Base-by-base conservation (phyloP, 2,113 vertebrate species). In the Periophthalmus modestus region DNA sequence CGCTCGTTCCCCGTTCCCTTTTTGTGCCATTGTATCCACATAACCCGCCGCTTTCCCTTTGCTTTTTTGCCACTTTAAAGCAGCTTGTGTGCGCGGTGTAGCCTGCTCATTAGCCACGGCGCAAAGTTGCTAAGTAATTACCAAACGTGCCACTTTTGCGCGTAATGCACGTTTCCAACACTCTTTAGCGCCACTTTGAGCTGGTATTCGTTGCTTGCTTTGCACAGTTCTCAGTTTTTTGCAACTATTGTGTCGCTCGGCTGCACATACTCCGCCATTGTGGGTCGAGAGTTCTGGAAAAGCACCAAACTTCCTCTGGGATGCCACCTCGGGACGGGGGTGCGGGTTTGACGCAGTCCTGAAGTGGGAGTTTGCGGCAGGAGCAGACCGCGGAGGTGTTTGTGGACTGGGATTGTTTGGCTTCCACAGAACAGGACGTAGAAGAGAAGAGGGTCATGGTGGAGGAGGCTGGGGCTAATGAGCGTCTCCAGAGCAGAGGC, bases 51-150 rank as follows among this genome's bases (percentile, higher is more conserved):
- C 11, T 15, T 52, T 16, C 5, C 5, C 9, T 21, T 5, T 19
- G 2, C 9, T 21, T 55, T n/a, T 21, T 55, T 7, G 6, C n/a
- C n/a, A 21, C 6, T 55, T 55, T 55, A 4, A 6, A 55, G 54
- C 4, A 11, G 11, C 54, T 55, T 0, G 19, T 10, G 54, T 81
- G 87, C 12, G 24, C 55, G 12, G 14, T 61, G 57, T 23, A 24
- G 63, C n/a, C 57, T n/a, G 18, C 67, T 66, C 90, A 91, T 92
- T 50, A 92, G 50, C 50, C 16, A 1, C 92, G 91, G 90, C 92
- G 91, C 91, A 89, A 91, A 92, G 62, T 89, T 87, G 68, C 55
- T 12, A 54, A 81, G 68, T 74, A 39, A 28, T 80, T 14, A 61
- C 72, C 80, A 48, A 18, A 34, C 61, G 4, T 7, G 3, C 14